These are phyloP conservation scores for Crotalus tigris DNA, from an alignment of 2,113 vertebrate genomes.

Conservation along the genomic window DNA sequence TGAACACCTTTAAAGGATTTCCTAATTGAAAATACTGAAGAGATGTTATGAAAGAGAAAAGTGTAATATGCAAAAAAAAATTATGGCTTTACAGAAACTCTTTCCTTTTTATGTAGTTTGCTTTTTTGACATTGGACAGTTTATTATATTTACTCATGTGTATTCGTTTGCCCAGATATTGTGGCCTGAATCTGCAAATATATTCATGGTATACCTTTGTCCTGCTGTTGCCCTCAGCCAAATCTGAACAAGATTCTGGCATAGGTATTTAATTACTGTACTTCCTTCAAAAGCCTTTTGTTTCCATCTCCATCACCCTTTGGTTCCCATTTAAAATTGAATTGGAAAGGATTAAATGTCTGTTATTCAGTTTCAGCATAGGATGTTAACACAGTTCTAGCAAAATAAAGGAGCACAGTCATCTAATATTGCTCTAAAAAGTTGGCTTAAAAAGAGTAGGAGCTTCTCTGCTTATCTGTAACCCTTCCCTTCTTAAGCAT, in stretches of 20 bases:
- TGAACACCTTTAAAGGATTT: not conserved
- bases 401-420: not conserved
- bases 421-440: constrained; percentile 17
- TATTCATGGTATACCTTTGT: not conserved
- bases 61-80: accelerated
- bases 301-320: constrained; percentile 5
- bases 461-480: not conserved
- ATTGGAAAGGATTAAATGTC: constrained; percentile 22
- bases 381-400: constrained; percentile 12
- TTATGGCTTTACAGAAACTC: not conserved
- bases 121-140: not conserved
- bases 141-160: not conserved
- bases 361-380: not conserved
- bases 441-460: not conserved
- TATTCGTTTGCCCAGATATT: not conserved
- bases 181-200: not conserved
- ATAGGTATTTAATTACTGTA: constrained; percentile 32
- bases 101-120: not conserved
- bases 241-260: not conserved
- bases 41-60: constrained; percentile 8
- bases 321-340: constrained; percentile 32
- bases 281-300: constrained; percentile 19
- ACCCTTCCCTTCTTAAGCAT: not conserved
- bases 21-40: not conserved
- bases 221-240: not conserved